A percentile compares a stretch with the other conserved stretches of the same genome.
Evolutionary conservation across 1,140 invertebrate genomes (phyloP).

Genomic region (Xylocopa sonorina): DNA sequence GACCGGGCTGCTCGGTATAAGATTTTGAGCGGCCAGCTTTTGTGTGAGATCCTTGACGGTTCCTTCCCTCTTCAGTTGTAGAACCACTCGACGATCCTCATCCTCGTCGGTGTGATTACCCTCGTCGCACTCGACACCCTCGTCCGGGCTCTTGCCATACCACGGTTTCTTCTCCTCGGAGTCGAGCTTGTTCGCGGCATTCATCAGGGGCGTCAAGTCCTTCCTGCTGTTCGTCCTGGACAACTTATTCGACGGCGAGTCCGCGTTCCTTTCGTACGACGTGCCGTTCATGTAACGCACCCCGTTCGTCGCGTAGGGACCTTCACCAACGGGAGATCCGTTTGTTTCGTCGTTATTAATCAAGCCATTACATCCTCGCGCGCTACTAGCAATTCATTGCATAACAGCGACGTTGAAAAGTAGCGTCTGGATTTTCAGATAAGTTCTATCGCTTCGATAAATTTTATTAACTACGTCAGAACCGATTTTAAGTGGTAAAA

Average conservation of each 20-base stretch:
- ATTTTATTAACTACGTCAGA: too few relatives aligned
- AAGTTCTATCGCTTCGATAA: too few relatives aligned
- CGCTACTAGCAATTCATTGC: too few relatives aligned
- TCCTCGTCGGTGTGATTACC: conserved; percentile 82
- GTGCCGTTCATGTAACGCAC: conserved; percentile 80
- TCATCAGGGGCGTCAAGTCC: conserved; percentile 83
- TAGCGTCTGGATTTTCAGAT: too few relatives aligned
- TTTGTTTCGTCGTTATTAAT: not conserved
- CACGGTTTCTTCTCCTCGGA: conserved; percentile 86
- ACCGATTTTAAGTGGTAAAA: too few relatives aligned
- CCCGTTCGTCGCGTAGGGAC: conserved; percentile 76
- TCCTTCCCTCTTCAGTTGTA: conserved; percentile 88
- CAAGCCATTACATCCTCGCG: not conserved
- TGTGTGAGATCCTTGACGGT: conserved; percentile 94
- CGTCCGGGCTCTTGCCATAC: conserved; percentile 83
- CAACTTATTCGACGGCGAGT: conserved; percentile 78
- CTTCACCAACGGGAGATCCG: conserved; percentile 41
- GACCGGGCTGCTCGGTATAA: conserved; percentile 84
- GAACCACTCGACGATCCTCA: conserved; percentile 84
- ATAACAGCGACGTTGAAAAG: too few relatives aligned
- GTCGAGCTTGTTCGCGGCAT: conserved; percentile 84
- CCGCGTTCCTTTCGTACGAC: conserved; percentile 73
- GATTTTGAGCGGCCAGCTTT: conserved; percentile 88
- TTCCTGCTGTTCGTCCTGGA: conserved; percentile 81
- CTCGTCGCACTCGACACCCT: conserved; percentile 81